Percentiles rank a stretch among this genome's conserved stretches.
These are phyloP conservation scores for Heliconius hermathena DNA, from an alignment of 1,140 invertebrate species.

Conservation along the genomic window DNA sequence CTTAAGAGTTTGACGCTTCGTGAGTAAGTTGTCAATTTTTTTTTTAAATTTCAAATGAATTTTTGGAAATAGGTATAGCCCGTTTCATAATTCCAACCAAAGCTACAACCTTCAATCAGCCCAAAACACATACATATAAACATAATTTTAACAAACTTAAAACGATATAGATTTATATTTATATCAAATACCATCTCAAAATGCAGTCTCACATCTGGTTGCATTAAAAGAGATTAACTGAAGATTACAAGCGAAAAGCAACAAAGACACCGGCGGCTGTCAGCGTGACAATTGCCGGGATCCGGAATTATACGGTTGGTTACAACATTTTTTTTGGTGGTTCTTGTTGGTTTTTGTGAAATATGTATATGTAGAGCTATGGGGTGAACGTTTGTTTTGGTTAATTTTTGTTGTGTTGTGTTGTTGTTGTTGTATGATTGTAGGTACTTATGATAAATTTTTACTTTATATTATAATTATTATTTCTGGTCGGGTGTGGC, in stretches of 20 bases:
- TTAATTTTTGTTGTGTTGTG: not conserved
- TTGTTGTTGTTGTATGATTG: not conserved
- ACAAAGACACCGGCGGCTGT: slow-evolving; percentile 73
- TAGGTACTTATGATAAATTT: not conserved
- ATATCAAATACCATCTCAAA: slow-evolving; percentile 30
- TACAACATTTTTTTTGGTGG: slow-evolving; percentile 55
- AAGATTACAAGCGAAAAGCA: slow-evolving; percentile 74
- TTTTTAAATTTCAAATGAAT: no score
- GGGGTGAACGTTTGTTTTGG: slow-evolving; percentile 26
- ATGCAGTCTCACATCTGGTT: slow-evolving; percentile 70
- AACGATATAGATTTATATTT: not conserved
- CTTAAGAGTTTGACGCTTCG: no score
- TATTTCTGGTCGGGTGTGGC: no score
- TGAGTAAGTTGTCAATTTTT: no score
- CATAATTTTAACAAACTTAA: not conserved
- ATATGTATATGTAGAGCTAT: slow-evolving; percentile 26
- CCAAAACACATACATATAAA: not conserved
- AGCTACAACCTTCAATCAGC: no score
- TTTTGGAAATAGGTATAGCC: no score
- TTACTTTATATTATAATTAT: not conserved
- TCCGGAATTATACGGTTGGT: slow-evolving; percentile 72
- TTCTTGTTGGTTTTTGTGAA: slow-evolving; percentile 53
- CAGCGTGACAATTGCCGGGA: slow-evolving; percentile 73
- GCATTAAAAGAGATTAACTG: slow-evolving; percentile 78
- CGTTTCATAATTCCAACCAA: no score